These are phyloP conservation scores for Actias luna DNA, from an alignment of 2,888 invertebrate species.

Conservation along the genomic window DNA sequence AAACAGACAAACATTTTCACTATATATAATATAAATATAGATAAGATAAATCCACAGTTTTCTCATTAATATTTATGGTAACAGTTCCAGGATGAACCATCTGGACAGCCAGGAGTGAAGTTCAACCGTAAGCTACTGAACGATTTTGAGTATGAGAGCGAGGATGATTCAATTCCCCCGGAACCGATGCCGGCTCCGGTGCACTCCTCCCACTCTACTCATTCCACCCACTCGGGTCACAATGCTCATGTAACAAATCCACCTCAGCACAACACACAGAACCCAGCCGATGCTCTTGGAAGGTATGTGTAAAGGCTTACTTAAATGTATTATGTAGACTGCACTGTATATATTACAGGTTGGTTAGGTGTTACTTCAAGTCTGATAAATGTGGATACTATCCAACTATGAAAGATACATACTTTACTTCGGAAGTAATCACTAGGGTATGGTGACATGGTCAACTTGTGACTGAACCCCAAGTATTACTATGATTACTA, in stretches of 20 bases:
- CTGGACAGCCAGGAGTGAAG: constrained; percentile 77
- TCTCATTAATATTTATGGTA: too few relatives aligned
- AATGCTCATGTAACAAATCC: constrained; percentile 8
- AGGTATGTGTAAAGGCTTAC: constrained; percentile 56
- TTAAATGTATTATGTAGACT: too few relatives aligned
- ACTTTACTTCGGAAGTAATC: too few relatives aligned
- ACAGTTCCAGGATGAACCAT: constrained; percentile 69
- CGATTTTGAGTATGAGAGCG: constrained; percentile 95
- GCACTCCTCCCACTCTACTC: constrained; percentile 30
- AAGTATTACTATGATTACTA: too few relatives aligned
- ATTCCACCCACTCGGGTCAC: constrained; percentile 26
- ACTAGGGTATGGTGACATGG: too few relatives aligned
- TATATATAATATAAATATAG: neutral
- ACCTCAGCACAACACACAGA: constrained; percentile 30
- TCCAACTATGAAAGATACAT: too few relatives aligned
- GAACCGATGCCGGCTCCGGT: constrained; percentile 37
- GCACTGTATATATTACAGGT: too few relatives aligned
- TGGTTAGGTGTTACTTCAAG: too few relatives aligned
- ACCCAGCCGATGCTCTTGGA: constrained; percentile 63
- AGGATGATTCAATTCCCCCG: constrained; percentile 87
- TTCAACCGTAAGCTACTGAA: constrained; percentile 91
- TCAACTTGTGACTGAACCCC: too few relatives aligned
- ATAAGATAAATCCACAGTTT: too few relatives aligned
- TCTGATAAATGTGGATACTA: too few relatives aligned
- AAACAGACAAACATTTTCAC: too few relatives aligned